A percentile compares a stretch with the other conserved stretches of the same genome.
These are phyloP conservation scores for Dysdera silvatica DNA, from an alignment of 1,140 invertebrate genomes.

Conservation along the genomic window DNA sequence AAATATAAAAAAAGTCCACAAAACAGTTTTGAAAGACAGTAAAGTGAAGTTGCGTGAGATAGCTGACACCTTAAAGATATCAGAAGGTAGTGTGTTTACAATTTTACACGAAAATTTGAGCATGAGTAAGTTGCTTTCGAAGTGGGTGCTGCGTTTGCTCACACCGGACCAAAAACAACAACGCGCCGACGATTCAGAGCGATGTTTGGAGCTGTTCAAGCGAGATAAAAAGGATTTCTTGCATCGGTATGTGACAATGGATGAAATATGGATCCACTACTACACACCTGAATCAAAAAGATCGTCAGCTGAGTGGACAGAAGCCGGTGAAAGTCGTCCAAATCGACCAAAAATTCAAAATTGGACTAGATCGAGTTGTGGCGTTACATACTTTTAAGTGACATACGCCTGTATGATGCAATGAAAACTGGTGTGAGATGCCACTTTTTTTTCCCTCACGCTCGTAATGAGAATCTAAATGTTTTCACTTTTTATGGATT, in stretches of 20 bases:
- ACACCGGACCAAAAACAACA: conserved; percentile 6
- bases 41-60: conserved; percentile 4
- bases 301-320: conserved; percentile 4
- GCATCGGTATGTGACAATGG: conserved; percentile 3
- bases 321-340: not conserved
- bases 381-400: too few relatives aligned
- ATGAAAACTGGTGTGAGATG: too few relatives aligned
- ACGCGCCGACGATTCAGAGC: not conserved
- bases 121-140: not conserved
- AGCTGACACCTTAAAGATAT: conserved; percentile 11
- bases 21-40: conserved; percentile 4
- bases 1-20: conserved; percentile 10
- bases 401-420: too few relatives aligned
- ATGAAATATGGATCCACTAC: conserved; percentile 3
- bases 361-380: too few relatives aligned
- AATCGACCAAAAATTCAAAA: not conserved
- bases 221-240: conserved; percentile 7
- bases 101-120: conserved; percentile 3
- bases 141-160: conserved; percentile 6
- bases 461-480: too few relatives aligned
- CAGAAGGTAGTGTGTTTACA: not conserved
- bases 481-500: too few relatives aligned
- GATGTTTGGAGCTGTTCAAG: conserved; percentile 1
- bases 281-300: conserved; percentile 8
- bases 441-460: too few relatives aligned